Evolutionary conservation across 2,888 invertebrate genomes (phyloP).

Genomic region (Penaeus monodon): DNA sequence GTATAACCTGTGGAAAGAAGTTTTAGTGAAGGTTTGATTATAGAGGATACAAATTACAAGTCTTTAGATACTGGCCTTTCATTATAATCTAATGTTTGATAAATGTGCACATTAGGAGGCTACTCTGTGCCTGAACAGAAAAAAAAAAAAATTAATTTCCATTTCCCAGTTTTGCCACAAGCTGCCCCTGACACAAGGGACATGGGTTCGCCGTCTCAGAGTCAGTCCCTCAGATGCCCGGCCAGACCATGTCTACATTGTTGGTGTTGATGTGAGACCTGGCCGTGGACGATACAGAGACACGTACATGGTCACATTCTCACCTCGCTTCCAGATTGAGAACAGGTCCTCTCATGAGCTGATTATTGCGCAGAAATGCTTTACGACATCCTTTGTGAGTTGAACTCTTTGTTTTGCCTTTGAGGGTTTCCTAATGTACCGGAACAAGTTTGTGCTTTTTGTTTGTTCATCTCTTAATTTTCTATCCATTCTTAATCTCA

Average conservation of each 20-base stretch:
- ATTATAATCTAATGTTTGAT: not conserved
- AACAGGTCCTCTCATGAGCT: constrained; percentile 84
- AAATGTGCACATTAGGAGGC: not conserved
- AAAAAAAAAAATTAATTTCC: not conserved
- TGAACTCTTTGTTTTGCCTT: not conserved
- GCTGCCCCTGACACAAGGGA: constrained; percentile 86
- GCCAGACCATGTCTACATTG: constrained; percentile 82
- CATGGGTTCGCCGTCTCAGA: constrained; percentile 76
- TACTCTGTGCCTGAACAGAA: not conserved
- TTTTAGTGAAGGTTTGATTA: too few species aligned
- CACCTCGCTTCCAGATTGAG: constrained; percentile 92
- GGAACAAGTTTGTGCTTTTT: not conserved
- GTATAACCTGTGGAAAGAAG: too few species aligned
- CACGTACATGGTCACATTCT: constrained; percentile 91
- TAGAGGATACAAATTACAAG: too few species aligned
- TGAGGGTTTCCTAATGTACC: not conserved
- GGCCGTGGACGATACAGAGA: constrained; percentile 90
- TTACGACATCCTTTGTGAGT: constrained; percentile 78
- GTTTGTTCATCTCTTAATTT: not conserved
- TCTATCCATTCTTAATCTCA: not conserved
- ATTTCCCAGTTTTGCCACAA: constrained; percentile 83
- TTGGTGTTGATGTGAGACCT: constrained; percentile 89
- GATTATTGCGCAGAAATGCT: constrained; percentile 90
- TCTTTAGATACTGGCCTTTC: not conserved
- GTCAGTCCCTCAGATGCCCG: constrained; percentile 76